Evolutionary conservation across 2,888 invertebrate genomes (phyloP).

Genomic region (Lamellibrachia columna): DNA sequence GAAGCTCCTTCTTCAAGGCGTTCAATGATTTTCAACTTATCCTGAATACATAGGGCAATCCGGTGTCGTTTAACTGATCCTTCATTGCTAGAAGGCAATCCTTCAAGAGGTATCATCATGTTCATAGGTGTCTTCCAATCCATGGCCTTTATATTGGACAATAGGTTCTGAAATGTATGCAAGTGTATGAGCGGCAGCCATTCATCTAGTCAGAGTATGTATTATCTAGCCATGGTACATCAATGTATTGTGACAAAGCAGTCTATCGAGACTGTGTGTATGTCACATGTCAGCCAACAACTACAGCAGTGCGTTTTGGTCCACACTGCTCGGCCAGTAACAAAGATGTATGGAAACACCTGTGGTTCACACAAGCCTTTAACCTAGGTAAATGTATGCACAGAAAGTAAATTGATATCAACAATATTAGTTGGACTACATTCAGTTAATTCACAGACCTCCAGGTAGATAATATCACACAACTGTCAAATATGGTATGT

Average conservation of each 20-base stretch:
- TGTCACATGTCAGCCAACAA: neutral
- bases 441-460: neutral
- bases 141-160: neutral
- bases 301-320: neutral
- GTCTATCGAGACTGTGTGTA: neutral
- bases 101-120: neutral
- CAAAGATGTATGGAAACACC: neutral
- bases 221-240: neutral
- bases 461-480: neutral
- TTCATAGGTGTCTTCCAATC: neutral
- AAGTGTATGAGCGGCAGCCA: neutral
- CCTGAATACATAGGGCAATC: neutral
- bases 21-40: conserved; percentile 9
- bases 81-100: neutral
- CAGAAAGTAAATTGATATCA: too few relatives aligned
- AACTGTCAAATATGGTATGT: neutral
- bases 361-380: conserved; percentile 6
- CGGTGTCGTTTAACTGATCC: neutral
- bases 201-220: neutral
- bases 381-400: neutral
- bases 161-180: neutral
- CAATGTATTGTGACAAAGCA: neutral
- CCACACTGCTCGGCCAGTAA: neutral
- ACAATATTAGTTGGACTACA: too few relatives aligned
- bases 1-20: neutral